These are phyloP conservation scores for Dryococelus australis DNA, from an alignment of 2,888 invertebrate species.

Conservation along the genomic window DNA sequence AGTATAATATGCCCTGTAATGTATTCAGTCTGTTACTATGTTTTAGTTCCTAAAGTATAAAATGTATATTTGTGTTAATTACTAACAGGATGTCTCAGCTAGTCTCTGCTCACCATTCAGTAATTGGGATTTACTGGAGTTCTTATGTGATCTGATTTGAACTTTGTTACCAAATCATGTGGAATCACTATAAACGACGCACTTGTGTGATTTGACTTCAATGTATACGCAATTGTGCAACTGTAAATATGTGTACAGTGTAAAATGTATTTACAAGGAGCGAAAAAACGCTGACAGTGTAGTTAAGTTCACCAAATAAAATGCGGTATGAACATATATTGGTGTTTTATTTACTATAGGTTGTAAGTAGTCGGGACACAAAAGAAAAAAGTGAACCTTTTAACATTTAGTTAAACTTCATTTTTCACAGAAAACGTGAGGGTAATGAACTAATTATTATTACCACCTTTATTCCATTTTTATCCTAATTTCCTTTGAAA, in stretches of 20 bases:
- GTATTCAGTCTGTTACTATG: neutral
- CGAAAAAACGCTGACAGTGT: neutral
- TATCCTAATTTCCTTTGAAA: too few species aligned
- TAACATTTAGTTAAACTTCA: too few species aligned
- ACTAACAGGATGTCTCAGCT: neutral
- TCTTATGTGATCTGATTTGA: neutral
- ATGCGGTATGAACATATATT: neutral
- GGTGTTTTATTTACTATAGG: neutral
- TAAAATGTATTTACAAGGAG: neutral
- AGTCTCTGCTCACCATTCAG: neutral
- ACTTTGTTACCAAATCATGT: neutral
- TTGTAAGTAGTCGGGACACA: neutral
- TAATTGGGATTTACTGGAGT: neutral
- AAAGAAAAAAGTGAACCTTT: neutral
- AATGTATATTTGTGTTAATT: neutral
- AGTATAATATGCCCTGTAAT: neutral
- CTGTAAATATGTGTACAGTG: slow-evolving; percentile 7
- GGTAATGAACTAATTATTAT: too few species aligned
- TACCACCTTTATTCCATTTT: too few species aligned
- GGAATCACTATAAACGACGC: neutral
- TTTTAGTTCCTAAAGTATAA: neutral
- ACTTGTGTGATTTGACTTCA: neutral
- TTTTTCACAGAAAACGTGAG: too few species aligned
- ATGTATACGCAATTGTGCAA: neutral
- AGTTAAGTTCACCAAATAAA: neutral